Evolutionary conservation across 1,140 invertebrate species (phyloP).

Genomic region (Drosophila arawakana): DNA sequence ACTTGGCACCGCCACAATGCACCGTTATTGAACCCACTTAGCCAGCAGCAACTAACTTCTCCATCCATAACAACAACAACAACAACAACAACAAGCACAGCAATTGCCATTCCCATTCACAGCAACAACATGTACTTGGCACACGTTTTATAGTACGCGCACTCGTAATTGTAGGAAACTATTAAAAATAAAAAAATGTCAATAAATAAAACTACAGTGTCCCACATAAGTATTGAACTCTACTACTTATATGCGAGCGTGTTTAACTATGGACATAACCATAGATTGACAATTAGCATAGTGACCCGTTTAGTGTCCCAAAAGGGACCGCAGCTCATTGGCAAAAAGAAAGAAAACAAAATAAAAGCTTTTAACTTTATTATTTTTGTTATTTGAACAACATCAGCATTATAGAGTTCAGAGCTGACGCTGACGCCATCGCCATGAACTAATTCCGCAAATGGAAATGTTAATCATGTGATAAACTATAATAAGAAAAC

Average conservation of each 20-base stretch:
- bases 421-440: conserved; percentile 54
- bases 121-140: conserved; percentile 3
- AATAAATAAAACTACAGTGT: conserved; percentile 5
- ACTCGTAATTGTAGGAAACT: conserved; percentile 36
- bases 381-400: conserved; percentile 4
- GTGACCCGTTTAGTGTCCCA: conserved; percentile 35
- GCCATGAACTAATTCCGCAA: conserved; percentile 59
- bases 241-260: neutral
- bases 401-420: conserved; percentile 1
- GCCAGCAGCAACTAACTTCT: conserved; percentile 36
- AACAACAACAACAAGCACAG: neutral
- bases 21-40: conserved; percentile 79
- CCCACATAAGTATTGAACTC: conserved; percentile 14
- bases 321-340: neutral
- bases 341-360: conserved; percentile 9
- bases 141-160: conserved; percentile 30
- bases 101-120: conserved; percentile 7
- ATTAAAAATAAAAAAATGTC: conserved; percentile 25
- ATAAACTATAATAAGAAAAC: conserved; percentile 21
- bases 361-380: conserved; percentile 18
- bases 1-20: conserved; percentile 62
- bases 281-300: conserved; percentile 42
- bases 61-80: conserved; percentile 21
- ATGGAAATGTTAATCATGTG: conserved; percentile 49
- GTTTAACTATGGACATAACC: conserved; percentile 9